A percentile compares a stretch with the other conserved stretches of the same genome.
phyloP scores from a whole-genome alignment of 2,113 vertebrate genomes.

The Ramphastos sulfuratus region DNA sequence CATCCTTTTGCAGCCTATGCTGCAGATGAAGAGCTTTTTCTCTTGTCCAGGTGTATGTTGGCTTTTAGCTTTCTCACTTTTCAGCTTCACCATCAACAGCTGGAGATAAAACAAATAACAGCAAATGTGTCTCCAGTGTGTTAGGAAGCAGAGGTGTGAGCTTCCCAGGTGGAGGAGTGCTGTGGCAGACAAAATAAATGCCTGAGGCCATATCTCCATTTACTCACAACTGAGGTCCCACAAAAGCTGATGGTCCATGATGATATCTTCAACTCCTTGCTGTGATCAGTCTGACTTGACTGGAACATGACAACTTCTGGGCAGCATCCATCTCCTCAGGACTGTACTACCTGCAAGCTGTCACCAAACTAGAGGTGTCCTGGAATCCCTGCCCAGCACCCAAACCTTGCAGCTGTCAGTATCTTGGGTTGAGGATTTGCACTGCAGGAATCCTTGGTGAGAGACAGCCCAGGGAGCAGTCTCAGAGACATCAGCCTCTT shows the following conservation, averaged over 20 bases:
- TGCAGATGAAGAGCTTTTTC: background rate
- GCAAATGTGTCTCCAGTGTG: background rate
- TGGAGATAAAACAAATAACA: background rate
- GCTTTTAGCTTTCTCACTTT: background rate
- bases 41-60: rapidly evolving
- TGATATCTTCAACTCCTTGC: background rate
- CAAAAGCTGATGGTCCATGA: background rate
- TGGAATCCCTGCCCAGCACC: background rate
- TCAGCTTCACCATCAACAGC: background rate
- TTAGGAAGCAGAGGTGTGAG: background rate
- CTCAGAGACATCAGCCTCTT: background rate
- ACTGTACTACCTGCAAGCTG: background rate
- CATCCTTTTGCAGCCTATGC: background rate
- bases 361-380: background rate
- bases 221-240: background rate
- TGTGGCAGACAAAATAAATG: background rate
- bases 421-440: rapidly evolving
- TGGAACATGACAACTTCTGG: background rate
- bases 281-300: background rate
- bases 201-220: background rate
- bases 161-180: background rate
- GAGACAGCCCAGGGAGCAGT: background rate
- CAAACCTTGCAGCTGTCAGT: background rate
- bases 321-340: background rate
- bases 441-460: background rate